Evolutionary conservation across 2,797 vertebrate genomes (phyloP).

Genomic region (Urophycis tenuis): DNA sequence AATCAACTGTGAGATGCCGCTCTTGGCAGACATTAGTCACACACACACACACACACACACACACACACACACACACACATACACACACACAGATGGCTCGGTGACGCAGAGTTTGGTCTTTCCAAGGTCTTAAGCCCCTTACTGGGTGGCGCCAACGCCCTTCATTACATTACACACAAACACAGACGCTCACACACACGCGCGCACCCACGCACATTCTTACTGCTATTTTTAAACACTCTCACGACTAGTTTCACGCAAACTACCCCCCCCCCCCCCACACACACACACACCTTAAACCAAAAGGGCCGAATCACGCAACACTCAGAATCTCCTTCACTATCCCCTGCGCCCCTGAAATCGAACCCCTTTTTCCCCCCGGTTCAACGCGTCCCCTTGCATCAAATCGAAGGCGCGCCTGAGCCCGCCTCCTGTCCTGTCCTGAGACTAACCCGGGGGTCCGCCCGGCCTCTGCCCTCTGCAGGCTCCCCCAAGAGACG

Average conservation of each 20-base stretch:
- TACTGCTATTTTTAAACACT: not conserved
- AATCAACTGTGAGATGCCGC: slow-evolving; percentile 53
- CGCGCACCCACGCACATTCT: not conserved
- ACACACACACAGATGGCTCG: slow-evolving; percentile 63
- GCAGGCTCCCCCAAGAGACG: slow-evolving; percentile 90
- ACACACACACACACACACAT: slow-evolving; percentile 17
- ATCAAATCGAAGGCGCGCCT: not conserved
- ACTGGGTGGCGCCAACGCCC: slow-evolving; percentile 42
- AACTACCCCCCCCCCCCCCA: not conserved
- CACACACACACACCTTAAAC: too few relatives aligned
- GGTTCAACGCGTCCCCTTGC: not conserved
- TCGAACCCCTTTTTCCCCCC: not conserved
- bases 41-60: slow-evolving; percentile 34
- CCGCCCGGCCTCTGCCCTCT: slow-evolving; percentile 2
- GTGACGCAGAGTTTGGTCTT: slow-evolving; percentile 56
- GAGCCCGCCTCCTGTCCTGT: slow-evolving; percentile 7
- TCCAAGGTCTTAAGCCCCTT: slow-evolving; percentile 55
- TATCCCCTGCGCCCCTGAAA: not conserved
- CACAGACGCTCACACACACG: slow-evolving; percentile 14
- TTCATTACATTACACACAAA: slow-evolving; percentile 17
- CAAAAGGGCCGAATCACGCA: slow-evolving; percentile 15
- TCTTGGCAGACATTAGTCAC: slow-evolving; percentile 41
- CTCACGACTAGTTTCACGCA: not conserved
- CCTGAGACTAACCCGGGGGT: slow-evolving; percentile 17
- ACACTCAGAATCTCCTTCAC: slow-evolving; percentile 4